Conservation (phyloP, 2,113 vertebrate species). For the Alouatta palliata region DNA sequence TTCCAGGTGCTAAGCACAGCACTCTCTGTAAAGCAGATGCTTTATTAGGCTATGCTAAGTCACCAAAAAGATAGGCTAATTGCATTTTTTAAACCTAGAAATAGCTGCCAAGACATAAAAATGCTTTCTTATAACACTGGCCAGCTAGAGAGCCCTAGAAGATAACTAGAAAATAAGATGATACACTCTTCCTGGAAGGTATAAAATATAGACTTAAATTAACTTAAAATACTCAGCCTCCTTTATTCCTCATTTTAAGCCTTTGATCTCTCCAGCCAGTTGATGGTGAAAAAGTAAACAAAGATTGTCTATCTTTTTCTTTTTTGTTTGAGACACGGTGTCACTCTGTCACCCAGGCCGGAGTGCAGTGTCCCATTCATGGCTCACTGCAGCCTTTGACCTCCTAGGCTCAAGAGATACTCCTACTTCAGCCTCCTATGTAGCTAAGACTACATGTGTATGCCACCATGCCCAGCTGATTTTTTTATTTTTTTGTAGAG, state of each 20-base stretch:
- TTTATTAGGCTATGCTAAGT: neutral
- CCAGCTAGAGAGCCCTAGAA: neutral
- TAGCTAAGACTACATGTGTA: too few species aligned
- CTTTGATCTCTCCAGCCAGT: neutral
- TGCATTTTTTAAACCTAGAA: neutral
- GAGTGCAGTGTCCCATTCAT: too few species aligned
- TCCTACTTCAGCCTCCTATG: too few species aligned
- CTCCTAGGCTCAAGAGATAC: too few species aligned
- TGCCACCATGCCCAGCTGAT: too few species aligned
- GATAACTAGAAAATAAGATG: neutral
- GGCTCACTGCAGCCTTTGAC: too few species aligned
- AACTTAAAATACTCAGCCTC: neutral
- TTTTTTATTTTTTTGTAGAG: too few species aligned
- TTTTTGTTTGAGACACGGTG: too few species aligned
- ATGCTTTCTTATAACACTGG: neutral
- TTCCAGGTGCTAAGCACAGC: neutral
- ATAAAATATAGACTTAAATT: neutral
- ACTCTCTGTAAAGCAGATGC: neutral
- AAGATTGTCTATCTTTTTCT: neutral
- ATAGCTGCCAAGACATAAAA: neutral
- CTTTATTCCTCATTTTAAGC: neutral
- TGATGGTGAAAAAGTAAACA: neutral
- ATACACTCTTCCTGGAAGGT: neutral
- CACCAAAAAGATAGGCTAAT: neutral
- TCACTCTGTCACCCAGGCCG: too few species aligned